Evolutionary conservation across 2,113 vertebrate species (phyloP).

Genomic region (Benitochromis conjunctus): DNA sequence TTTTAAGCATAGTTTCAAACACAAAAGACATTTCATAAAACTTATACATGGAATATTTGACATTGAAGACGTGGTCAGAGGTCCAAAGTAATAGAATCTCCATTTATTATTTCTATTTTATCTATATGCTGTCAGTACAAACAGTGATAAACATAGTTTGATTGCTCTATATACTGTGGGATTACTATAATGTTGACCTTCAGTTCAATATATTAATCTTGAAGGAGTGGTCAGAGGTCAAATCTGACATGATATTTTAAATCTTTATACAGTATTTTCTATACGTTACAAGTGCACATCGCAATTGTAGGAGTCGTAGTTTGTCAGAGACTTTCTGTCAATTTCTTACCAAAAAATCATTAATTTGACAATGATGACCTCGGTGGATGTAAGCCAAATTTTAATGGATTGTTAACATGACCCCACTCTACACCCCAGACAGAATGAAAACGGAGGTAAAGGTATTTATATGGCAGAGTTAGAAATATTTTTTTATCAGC

Average conservation of each 20-base stretch:
- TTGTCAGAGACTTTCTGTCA: background rate
- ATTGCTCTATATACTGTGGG: background rate
- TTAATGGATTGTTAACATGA: background rate
- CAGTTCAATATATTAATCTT: background rate
- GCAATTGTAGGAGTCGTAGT: background rate
- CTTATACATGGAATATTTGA: rapidly evolving
- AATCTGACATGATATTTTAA: background rate
- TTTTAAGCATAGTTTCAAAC: background rate
- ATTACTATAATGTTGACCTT: background rate
- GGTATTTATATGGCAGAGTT: background rate
- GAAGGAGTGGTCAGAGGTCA: background rate
- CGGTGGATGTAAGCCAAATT: background rate
- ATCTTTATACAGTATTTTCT: background rate
- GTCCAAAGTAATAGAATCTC: background rate
- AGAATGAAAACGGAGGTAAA: background rate
- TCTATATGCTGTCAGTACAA: background rate
- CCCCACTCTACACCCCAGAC: background rate
- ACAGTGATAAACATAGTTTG: background rate
- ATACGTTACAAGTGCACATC: background rate
- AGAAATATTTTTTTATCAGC: background rate
- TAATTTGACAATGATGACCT: background rate
- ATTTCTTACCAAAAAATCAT: background rate
- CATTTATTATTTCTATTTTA: background rate
- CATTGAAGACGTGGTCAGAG: background rate
- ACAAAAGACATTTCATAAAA: background rate